A percentile compares a stretch with the other conserved stretches of the same genome.
These are phyloP conservation scores for Nothocercus nigrocapillus DNA, from an alignment of 2,113 vertebrate species.

Conservation along the genomic window DNA sequence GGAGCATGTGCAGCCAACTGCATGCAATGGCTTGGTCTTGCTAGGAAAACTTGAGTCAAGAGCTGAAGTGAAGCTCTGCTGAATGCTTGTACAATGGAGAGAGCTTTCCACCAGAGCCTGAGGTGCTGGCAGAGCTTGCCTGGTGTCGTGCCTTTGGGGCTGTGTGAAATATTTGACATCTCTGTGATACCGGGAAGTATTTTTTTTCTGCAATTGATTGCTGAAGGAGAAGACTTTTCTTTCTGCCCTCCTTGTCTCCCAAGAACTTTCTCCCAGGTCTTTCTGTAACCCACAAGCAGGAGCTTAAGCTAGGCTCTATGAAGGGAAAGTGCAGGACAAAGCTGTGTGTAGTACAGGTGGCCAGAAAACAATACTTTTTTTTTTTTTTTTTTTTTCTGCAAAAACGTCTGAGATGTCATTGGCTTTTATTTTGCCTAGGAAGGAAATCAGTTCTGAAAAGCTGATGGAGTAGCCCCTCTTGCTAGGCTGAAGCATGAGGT, in stretches of 20 bases:
- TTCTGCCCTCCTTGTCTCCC: background rate
- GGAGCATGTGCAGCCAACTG: too few species aligned
- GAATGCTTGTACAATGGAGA: background rate
- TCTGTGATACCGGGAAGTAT: background rate
- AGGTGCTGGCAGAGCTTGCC: background rate
- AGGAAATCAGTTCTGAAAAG: background rate
- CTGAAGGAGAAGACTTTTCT: background rate
- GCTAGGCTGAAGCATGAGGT: background rate
- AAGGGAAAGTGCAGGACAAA: too few species aligned
- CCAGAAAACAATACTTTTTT: background rate
- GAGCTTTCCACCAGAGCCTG: background rate
- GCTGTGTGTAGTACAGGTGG: background rate
- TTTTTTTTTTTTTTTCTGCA: background rate
- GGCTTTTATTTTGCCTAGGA: rapidly evolving
- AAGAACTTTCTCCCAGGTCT: background rate
- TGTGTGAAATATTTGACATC: background rate
- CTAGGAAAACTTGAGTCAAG: background rate
- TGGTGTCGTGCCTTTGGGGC: background rate
- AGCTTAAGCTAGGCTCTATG: background rate
- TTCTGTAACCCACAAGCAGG: background rate
- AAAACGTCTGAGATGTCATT: background rate
- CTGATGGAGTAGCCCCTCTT: background rate
- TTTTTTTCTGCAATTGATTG: background rate
- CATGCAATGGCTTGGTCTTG: background rate
- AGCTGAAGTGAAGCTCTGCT: background rate